These are phyloP conservation scores for Dendrocincla fuliginosa DNA, from an alignment of 2,797 vertebrate genomes.

Conservation along the genomic window DNA sequence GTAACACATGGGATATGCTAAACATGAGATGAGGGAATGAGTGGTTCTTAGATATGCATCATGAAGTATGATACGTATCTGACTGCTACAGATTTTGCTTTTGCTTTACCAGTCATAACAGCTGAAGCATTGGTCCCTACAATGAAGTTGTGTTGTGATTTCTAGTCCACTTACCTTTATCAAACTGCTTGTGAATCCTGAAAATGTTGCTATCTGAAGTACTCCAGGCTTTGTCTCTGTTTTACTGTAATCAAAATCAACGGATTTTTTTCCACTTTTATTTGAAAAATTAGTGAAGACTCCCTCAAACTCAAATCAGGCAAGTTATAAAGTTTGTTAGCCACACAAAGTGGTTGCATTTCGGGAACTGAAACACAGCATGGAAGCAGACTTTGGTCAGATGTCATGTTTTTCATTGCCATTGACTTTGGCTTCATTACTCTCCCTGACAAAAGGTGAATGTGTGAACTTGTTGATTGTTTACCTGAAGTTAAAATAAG, in stretches of 20 bases:
- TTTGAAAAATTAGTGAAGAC: neutral
- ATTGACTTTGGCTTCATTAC: neutral
- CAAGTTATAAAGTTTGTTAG: neutral
- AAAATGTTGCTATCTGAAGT: neutral
- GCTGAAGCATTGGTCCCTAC: neutral
- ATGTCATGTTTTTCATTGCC: neutral
- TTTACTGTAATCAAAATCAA: neutral
- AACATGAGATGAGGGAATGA: slow-evolving; percentile 1
- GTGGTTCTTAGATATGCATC: neutral
- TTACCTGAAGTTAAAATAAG: neutral
- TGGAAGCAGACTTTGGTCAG: neutral
- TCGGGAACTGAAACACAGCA: neutral
- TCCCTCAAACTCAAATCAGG: neutral
- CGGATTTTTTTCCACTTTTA: neutral
- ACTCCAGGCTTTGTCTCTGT: neutral
- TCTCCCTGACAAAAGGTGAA: neutral
- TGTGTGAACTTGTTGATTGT: neutral
- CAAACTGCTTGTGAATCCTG: neutral
- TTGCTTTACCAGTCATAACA: neutral
- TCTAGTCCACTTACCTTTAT: neutral
- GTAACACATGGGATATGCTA: slow-evolving; percentile 38
- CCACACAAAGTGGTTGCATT: neutral
- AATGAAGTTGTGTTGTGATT: neutral
- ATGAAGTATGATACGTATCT: slow-evolving; percentile 2
- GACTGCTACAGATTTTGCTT: neutral